These are phyloP conservation scores for Diadromus collaris DNA, from an alignment of 2,888 invertebrate genomes.

Conservation along the genomic window DNA sequence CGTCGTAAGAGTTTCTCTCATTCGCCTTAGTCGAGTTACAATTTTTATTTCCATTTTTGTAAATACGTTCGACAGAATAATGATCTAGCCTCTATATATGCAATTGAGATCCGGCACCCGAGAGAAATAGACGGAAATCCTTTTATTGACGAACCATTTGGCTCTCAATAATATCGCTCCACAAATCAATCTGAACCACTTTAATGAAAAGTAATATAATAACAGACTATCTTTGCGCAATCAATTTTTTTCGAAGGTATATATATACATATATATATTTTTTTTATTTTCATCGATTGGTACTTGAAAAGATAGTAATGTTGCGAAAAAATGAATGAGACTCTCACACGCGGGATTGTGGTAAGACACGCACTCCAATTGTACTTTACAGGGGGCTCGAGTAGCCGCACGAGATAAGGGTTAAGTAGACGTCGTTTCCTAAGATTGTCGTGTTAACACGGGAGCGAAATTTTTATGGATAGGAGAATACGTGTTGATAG, in stretches of 20 bases:
- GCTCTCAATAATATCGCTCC: background rate
- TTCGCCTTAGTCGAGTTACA: background rate
- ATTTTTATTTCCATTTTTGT: slow-evolving; percentile 14
- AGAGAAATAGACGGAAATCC: background rate
- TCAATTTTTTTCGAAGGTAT: background rate
- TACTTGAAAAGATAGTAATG: background rate
- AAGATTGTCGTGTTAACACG: slow-evolving; percentile 6
- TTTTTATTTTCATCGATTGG: background rate
- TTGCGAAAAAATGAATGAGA: background rate
- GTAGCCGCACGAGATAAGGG: background rate
- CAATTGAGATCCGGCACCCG: background rate
- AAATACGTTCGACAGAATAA: slow-evolving; percentile 44
- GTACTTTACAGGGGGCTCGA: slow-evolving; percentile 1
- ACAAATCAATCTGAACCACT: background rate
- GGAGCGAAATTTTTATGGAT: slow-evolving; percentile 25
- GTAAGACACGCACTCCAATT: background rate
- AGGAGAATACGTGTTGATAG: slow-evolving; percentile 29
- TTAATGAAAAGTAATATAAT: background rate
- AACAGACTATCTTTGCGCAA: background rate
- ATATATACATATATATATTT: too few relatives aligned
- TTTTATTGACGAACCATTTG: background rate
- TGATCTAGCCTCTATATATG: background rate
- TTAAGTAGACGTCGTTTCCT: slow-evolving; percentile 3
- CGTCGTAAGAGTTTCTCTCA: slow-evolving; percentile 17
- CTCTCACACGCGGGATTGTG: background rate